Percentiles rank a stretch among this genome's conserved stretches.
These are phyloP conservation scores for Siniperca knerii DNA, from an alignment of 2,113 vertebrate genomes.

Conservation along the genomic window DNA sequence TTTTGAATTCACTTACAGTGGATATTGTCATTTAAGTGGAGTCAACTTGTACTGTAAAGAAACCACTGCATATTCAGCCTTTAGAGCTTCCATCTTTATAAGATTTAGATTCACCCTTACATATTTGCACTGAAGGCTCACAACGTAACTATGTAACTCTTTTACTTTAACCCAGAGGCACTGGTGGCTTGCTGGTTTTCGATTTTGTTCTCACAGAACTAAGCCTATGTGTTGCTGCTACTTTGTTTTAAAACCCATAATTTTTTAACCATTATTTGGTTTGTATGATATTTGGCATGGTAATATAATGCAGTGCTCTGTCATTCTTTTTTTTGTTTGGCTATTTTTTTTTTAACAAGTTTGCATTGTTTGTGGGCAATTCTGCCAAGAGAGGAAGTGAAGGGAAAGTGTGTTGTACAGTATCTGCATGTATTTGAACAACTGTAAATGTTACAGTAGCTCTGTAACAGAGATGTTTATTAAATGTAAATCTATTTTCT, in stretches of 20 bases:
- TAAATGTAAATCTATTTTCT: constrained; percentile 74
- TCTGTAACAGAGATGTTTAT: constrained; percentile 74
- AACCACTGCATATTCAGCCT: constrained; percentile 62
- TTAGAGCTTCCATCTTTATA: constrained; percentile 65
- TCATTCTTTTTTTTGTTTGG: constrained; percentile 36
- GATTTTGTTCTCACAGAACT: constrained; percentile 80
- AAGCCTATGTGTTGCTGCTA: constrained; percentile 87
- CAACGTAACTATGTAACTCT: constrained; percentile 73
- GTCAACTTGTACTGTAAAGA: constrained; percentile 57
- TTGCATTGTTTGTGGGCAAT: constrained; percentile 48
- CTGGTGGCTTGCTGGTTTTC: constrained; percentile 86
- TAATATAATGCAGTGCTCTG: constrained; percentile 49
- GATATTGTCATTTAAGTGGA: constrained; percentile 47
- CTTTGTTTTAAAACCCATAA: constrained; percentile 57
- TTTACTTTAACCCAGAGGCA: constrained; percentile 81
- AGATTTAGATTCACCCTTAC: constrained; percentile 63
- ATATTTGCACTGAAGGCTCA: constrained; percentile 86
- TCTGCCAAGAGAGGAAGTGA: constrained; percentile 64
- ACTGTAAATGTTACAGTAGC: constrained; percentile 79
- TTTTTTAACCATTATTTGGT: constrained; percentile 61
- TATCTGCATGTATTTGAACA: constrained; percentile 79
- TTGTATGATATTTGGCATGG: constrained; percentile 60
- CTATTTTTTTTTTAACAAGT: constrained; percentile 44
- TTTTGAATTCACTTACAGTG: constrained; percentile 52
- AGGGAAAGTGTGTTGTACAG: constrained; percentile 69